phyloP scores from a whole-genome alignment of 2,113 vertebrate genomes.

The Amia ocellicauda region DNA sequence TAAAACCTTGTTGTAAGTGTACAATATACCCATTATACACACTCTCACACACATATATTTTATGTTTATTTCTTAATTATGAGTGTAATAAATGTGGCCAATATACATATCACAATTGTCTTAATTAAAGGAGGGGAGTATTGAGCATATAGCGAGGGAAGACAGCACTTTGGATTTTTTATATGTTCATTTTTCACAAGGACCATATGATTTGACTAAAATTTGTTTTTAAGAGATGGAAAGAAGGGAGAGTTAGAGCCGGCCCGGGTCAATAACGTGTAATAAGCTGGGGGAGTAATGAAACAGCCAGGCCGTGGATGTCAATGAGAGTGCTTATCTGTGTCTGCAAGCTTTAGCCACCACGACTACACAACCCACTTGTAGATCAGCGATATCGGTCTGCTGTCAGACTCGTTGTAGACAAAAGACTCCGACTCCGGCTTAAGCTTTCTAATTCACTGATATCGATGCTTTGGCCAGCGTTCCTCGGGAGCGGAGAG shows the following conservation, averaged over 20 bases:
- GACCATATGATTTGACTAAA: slow-evolving; percentile 47
- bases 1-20: too few species aligned
- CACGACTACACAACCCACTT: slow-evolving; percentile 48
- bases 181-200: slow-evolving; percentile 26
- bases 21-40: too few species aligned
- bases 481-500: slow-evolving; percentile 3
- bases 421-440: slow-evolving; percentile 13
- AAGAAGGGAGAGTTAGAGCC: slow-evolving; percentile 7
- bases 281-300: slow-evolving; percentile 60
- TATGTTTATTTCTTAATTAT: too few species aligned
- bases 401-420: slow-evolving; percentile 22
- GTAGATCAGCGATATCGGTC: slow-evolving; percentile 55
- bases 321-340: slow-evolving; percentile 69
- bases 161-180: slow-evolving; percentile 20
- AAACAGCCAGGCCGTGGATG: slow-evolving; percentile 54
- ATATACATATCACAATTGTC: too few species aligned
- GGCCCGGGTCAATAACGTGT: slow-evolving; percentile 56
- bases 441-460: slow-evolving; percentile 10
- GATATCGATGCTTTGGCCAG: slow-evolving; percentile 18
- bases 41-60: too few species aligned
- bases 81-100: too few species aligned
- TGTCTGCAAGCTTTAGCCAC: slow-evolving; percentile 46
- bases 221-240: slow-evolving; percentile 23
- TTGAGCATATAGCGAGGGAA: slow-evolving; percentile 24
- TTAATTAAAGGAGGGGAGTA: slow-evolving; percentile 38